These are phyloP conservation scores for Ginglymostoma cirratum DNA, from an alignment of 2,113 vertebrate species.

Conservation along the genomic window DNA sequence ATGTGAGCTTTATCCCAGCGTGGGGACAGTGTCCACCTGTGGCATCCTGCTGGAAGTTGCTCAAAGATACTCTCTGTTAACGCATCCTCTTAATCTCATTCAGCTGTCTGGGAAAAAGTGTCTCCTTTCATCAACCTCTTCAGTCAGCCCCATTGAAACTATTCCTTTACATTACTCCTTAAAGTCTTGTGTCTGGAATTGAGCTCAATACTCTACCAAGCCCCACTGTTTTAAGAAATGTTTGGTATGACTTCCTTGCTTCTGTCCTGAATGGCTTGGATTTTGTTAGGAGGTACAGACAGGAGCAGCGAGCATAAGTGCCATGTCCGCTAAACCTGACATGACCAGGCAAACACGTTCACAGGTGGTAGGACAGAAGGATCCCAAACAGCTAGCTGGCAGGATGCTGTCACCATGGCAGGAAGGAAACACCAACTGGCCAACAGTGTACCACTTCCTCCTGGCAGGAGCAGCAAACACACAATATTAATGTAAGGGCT, in stretches of 20 bases:
- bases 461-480: background rate
- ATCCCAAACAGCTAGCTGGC: too few species aligned
- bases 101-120: background rate
- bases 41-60: background rate
- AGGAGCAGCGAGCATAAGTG: background rate
- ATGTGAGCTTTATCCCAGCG: background rate
- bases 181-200: too few species aligned
- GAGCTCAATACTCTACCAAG: too few species aligned
- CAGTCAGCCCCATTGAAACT: too few species aligned
- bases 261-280: too few species aligned
- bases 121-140: background rate
- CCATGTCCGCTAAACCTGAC: background rate
- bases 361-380: too few species aligned
- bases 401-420: background rate
- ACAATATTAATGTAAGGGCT: background rate
- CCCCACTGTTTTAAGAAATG: too few species aligned
- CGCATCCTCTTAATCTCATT: background rate
- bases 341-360: background rate
- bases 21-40: background rate
- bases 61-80: background rate
- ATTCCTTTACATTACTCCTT: too few species aligned
- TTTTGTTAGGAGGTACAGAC: too few species aligned
- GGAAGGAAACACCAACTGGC: too few species aligned
- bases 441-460: background rate
- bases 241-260: too few species aligned